A percentile compares a stretch with the other conserved stretches of the same genome.
Evolutionary conservation across 1,140 invertebrate genomes (phyloP).

Genomic region (Coenobita brevimanus): DNA sequence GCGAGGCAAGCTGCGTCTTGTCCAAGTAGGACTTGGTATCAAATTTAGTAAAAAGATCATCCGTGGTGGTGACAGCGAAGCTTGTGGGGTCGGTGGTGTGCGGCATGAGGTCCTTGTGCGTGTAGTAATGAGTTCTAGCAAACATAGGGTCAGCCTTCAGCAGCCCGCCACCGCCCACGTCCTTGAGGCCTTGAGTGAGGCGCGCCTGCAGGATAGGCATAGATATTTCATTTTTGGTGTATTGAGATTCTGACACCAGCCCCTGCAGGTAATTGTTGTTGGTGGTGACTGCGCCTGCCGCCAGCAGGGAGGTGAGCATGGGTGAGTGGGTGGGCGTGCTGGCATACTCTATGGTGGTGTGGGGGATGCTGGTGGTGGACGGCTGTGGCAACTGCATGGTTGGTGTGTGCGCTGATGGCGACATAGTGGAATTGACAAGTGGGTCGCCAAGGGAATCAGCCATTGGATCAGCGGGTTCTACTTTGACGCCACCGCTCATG

Average conservation of each 20-base stretch:
- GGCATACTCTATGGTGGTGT: conserved; percentile 71
- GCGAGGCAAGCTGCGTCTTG: conserved; percentile 68
- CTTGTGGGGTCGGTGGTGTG: conserved; percentile 64
- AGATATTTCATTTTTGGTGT: conserved; percentile 55
- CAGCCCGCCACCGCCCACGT: conserved; percentile 48
- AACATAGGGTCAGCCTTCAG: conserved; percentile 69
- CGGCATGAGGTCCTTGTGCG: conserved; percentile 60
- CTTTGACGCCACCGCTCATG: conserved; percentile 76
- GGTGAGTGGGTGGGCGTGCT: conserved; percentile 71
- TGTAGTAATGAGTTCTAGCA: conserved; percentile 55
- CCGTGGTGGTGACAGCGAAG: conserved; percentile 68
- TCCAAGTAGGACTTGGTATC: conserved; percentile 67
- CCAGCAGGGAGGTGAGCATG: conserved; percentile 82
- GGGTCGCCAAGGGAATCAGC: background rate
- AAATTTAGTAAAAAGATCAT: conserved; percentile 66
- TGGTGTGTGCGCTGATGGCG: conserved; percentile 57
- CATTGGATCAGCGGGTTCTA: conserved; percentile 58
- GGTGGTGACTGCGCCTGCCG: conserved; percentile 71
- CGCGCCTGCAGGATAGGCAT: conserved; percentile 67
- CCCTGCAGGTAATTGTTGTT: conserved; percentile 69
- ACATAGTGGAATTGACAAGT: conserved; percentile 63
- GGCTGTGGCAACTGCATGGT: conserved; percentile 62
- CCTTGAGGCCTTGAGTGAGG: conserved; percentile 63
- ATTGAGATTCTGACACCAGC: conserved; percentile 59
- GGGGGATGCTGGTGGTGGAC: conserved; percentile 63